Evolutionary conservation across 2,888 invertebrate species (phyloP), one percentile per base, ranked within the genome.

Genomic region (Pristionchus entomophagus): DNA sequence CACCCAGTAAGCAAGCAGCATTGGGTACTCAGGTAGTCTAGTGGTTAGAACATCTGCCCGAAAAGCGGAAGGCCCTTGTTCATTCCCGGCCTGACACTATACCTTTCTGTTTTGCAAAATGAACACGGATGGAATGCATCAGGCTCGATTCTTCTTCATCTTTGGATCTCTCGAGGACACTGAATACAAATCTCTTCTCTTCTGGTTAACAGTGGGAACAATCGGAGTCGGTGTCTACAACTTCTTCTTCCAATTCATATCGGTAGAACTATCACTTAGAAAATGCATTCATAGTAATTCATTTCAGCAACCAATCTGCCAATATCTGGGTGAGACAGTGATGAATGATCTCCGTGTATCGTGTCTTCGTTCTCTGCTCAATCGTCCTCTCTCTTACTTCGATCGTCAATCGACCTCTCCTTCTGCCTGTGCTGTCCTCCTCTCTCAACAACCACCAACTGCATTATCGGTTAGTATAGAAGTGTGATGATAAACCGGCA

Each of bases 381-480:
- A 38, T 82, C 82, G 82, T 35, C 82, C 82, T 6, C 26, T 82
- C 4, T 35, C 82, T 17, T 82, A 82, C 41, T 82, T 82, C 82
- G 82, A 82, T 82, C 35, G 82, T 12, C 26, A 56, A 41, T 38
- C 38, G 1, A 26, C 82, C 10, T 82, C 82, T 38, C 56, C 59
- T 29, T 38, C 82, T 82, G 22, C 82, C 0, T 82, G 82, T 59
- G 1, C 82, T 19, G 35, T 82, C 26, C 35, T 82, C 8, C 56
- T 82, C 56, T 56, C 82, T 45, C 82, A 82, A 82, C 82, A 82
- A 59, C 56, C 82, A 38, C 82, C 82, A 0, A 35, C 32, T 10
- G 82, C 59, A 3, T 0, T 38, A 12, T 35, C 81, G 56, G 81
- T 81, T 6, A 56, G 56, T 81, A 22, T 80, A 22, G 19, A 26